Percentiles rank a stretch among this genome's conserved stretches.
Conservation (phyloP, 2,113 vertebrate genomes). For the Heterocephalus glaber region DNA sequence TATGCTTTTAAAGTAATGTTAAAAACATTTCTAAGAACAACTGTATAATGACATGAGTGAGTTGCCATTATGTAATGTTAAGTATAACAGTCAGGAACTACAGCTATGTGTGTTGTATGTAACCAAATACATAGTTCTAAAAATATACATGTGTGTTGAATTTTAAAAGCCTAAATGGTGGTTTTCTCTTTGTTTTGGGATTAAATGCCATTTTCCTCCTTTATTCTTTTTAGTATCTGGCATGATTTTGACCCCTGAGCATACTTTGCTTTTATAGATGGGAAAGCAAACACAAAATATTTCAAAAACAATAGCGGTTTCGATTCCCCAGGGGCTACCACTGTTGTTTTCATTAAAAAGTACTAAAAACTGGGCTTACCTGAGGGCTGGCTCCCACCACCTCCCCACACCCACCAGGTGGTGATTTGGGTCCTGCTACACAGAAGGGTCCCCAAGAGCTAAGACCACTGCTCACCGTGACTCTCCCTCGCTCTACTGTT, state of each 20-base stretch:
- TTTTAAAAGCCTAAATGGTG: neutral
- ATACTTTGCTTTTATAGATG: neutral
- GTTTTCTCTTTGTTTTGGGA: neutral
- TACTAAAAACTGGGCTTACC: neutral
- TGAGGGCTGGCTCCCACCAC: neutral
- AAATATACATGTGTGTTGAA: neutral
- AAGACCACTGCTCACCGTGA: neutral
- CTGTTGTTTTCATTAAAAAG: neutral
- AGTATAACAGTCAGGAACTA: neutral
- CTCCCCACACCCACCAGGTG: too few species aligned
- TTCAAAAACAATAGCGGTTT: neutral
- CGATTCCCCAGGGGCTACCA: neutral
- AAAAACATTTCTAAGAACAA: neutral
- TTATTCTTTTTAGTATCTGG: neutral
- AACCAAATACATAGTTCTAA: neutral
- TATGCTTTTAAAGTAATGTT: neutral
- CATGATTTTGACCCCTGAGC: neutral
- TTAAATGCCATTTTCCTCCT: neutral
- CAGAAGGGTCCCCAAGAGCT: neutral
- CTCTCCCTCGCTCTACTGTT: neutral
- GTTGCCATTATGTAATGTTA: neutral
- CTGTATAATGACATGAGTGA: neutral
- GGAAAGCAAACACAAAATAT: neutral
- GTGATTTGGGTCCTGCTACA: neutral
- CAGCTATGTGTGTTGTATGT: neutral